A percentile compares a stretch with the other conserved stretches of the same genome.
These are phyloP conservation scores for Proisotoma minuta DNA, from an alignment of 2,888 invertebrate species.

Conservation along the genomic window DNA sequence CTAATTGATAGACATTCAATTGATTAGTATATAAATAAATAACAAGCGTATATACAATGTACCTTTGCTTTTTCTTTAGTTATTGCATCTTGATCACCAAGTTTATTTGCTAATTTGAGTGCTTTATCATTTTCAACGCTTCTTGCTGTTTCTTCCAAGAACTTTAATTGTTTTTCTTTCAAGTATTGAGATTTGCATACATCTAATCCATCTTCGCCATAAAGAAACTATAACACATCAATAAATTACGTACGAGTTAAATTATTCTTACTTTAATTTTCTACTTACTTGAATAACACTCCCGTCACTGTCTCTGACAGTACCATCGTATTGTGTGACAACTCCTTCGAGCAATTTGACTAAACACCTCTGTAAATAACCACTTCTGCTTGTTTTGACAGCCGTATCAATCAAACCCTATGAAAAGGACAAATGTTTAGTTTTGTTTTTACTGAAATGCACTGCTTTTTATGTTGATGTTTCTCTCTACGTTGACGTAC, in stretches of 20 bases:
- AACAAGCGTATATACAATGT: not conserved
- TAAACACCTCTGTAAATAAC: conserved; percentile 93
- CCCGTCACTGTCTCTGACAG: conserved; percentile 91
- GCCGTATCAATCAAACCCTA: conserved; percentile 97
- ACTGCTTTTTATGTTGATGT: too few relatives aligned
- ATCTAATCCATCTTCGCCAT: conserved; percentile 92
- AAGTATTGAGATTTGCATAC: conserved; percentile 82
- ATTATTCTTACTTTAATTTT: not conserved
- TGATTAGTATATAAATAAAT: not conserved
- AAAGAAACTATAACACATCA: conserved; percentile 62
- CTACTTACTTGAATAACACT: conserved; percentile 72
- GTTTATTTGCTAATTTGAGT: conserved; percentile 59
- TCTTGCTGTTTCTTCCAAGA: conserved; percentile 74
- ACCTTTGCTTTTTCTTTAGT: conserved; percentile 31
- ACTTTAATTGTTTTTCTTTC: conserved; percentile 66
- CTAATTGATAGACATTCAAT: too few relatives aligned
- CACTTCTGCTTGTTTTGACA: conserved; percentile 97
- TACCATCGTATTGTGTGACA: conserved; percentile 85
- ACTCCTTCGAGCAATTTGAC: conserved; percentile 97
- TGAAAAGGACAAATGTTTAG: too few relatives aligned
- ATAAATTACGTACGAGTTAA: too few relatives aligned
- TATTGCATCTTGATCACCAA: conserved; percentile 56
- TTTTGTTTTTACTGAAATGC: too few relatives aligned
- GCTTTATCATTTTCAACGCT: conserved; percentile 61
- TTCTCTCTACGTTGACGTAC: conserved; percentile 54